These are phyloP conservation scores for Sycophaga agraensis DNA, from an alignment of 1,140 invertebrate genomes.

Conservation along the genomic window DNA sequence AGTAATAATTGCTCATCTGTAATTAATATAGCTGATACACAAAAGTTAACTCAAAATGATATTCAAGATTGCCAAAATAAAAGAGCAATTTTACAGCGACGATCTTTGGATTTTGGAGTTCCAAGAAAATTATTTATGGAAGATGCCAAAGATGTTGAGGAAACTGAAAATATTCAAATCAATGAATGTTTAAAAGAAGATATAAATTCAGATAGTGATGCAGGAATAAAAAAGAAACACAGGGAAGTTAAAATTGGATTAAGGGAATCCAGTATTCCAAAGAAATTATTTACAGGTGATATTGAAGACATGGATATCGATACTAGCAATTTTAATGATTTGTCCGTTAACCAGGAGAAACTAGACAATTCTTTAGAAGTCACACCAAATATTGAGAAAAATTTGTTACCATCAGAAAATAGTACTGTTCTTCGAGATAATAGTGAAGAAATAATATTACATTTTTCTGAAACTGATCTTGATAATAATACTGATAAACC, in stretches of 20 bases:
- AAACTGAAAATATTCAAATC: background rate
- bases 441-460: conserved; percentile 24
- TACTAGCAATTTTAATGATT: background rate
- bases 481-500: background rate
- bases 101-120: conserved; percentile 23
- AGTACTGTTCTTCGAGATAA: background rate
- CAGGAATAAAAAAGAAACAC: conserved; percentile 3
- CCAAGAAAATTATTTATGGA: conserved; percentile 37
- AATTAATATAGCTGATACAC: conserved; percentile 23
- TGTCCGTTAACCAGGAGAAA: background rate
- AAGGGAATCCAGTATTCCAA: conserved; percentile 14
- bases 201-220: conserved; percentile 2
- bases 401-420: background rate
- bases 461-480: conserved; percentile 9
- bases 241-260: background rate
- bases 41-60: conserved; percentile 27
- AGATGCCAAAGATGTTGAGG: conserved; percentile 21
- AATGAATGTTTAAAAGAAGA: conserved; percentile 15
- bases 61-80: conserved; percentile 28
- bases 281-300: conserved; percentile 18
- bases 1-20: background rate
- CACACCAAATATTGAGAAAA: conserved; percentile 5
- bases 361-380: background rate
- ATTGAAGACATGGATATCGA: conserved; percentile 7
- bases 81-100: conserved; percentile 28